These are phyloP conservation scores for Pachydiplax longipennis DNA, from an alignment of 2,888 invertebrate genomes.

Conservation along the genomic window DNA sequence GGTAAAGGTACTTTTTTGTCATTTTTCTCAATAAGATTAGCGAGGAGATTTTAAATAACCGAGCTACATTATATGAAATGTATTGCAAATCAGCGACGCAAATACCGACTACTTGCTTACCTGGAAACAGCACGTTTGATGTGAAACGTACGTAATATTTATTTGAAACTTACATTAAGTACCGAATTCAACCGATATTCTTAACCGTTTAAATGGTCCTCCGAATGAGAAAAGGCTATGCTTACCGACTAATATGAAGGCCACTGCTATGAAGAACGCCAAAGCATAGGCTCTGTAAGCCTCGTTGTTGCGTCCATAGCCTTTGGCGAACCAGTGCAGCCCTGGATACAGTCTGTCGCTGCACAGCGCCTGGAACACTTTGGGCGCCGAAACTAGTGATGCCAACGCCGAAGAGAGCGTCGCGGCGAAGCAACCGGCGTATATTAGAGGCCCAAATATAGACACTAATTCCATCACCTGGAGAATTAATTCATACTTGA, in stretches of 20 bases:
- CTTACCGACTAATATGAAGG: constrained; percentile 87
- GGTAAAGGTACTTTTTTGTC: no score
- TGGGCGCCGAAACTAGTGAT: constrained; percentile 94
- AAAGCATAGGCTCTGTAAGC: constrained; percentile 91
- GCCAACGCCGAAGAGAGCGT: constrained; percentile 97
- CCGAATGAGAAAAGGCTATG: neutral
- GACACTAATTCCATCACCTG: constrained; percentile 85
- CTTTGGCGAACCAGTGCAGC: constrained; percentile 90
- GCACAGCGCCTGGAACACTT: constrained; percentile 91
- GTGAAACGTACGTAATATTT: no score
- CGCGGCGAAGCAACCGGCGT: constrained; percentile 96
- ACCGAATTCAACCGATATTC: no score
- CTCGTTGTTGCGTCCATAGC: constrained; percentile 83
- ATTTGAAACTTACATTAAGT: no score
- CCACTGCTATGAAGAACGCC: constrained; percentile 86
- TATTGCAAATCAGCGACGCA: no score
- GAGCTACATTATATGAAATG: no score
- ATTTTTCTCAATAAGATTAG: no score
- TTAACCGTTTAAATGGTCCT: no score
- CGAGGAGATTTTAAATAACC: no score
- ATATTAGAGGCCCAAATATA: constrained; percentile 89
- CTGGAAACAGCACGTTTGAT: no score
- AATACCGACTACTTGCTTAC: no score
- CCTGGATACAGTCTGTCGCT: constrained; percentile 95
- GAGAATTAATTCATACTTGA: constrained; percentile 52